These are phyloP conservation scores for Antennarius maculatus DNA, from an alignment of 2,797 vertebrate species.

Conservation along the genomic window DNA sequence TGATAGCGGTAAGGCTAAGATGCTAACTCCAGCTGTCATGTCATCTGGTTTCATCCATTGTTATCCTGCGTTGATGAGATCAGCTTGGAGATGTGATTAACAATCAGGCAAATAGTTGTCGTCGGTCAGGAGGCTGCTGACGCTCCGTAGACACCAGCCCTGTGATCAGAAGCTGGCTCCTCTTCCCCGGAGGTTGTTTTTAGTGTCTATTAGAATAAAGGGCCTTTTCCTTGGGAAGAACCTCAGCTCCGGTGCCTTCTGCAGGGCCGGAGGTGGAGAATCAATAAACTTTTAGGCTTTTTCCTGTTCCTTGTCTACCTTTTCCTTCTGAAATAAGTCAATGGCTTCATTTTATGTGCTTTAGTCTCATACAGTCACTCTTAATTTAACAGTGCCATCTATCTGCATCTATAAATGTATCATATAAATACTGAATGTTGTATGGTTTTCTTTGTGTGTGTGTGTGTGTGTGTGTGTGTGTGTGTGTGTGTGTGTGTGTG, in stretches of 20 bases:
- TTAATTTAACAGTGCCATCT: too few relatives aligned
- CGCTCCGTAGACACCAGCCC: too few relatives aligned
- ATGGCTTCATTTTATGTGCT: too few relatives aligned
- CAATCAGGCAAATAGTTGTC: too few relatives aligned
- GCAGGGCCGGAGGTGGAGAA: not conserved
- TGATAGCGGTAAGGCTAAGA: slow-evolving; percentile 89
- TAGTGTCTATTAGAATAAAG: not conserved
- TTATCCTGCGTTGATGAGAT: slow-evolving; percentile 58
- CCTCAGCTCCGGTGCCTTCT: not conserved
- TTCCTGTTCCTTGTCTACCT: too few relatives aligned
- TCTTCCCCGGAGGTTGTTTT: not conserved
- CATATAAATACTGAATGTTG: too few relatives aligned
- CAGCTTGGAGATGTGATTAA: slow-evolving; percentile 21
- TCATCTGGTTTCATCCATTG: slow-evolving; percentile 64
- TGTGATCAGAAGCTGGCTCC: not conserved
- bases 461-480: slow-evolving; percentile 35
- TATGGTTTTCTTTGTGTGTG: slow-evolving; percentile 3
- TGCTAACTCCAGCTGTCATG: slow-evolving; percentile 40
- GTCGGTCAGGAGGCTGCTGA: not conserved
- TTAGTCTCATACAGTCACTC: too few relatives aligned
- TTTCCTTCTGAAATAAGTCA: too few relatives aligned
- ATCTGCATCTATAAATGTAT: too few relatives aligned
- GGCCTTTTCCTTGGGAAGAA: not conserved
- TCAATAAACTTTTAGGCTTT: not conserved
- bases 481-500: too few relatives aligned